These are phyloP conservation scores for Caenorhabditis inopinata DNA, from an alignment of 1,140 invertebrate species.

Conservation along the genomic window DNA sequence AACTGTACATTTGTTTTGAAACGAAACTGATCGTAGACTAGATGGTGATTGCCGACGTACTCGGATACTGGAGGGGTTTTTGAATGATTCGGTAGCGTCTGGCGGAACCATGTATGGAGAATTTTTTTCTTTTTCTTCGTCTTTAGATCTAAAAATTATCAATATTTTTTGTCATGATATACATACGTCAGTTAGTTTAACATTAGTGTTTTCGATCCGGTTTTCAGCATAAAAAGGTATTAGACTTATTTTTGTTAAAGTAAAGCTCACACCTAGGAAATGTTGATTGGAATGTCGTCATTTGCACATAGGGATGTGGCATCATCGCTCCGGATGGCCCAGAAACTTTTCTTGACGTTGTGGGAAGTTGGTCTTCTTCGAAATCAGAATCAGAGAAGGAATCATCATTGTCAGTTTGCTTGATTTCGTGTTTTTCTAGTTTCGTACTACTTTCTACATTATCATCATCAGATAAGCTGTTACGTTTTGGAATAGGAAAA, in stretches of 20 bases:
- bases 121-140: neutral
- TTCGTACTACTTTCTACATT: neutral
- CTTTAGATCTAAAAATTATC: neutral
- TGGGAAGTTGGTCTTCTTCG: neutral
- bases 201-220: too few relatives aligned
- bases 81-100: neutral
- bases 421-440: neutral
- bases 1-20: constrained; percentile 13
- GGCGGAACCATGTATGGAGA: neutral
- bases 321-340: neutral
- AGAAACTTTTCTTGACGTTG: neutral
- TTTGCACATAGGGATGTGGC: neutral
- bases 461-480: neutral
- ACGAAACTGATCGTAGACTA: neutral
- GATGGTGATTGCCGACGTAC: neutral
- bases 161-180: too few relatives aligned
- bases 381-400: neutral
- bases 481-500: neutral
- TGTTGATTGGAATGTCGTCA: constrained; percentile 1
- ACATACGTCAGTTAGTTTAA: too few relatives aligned
- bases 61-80: neutral
- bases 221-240: too few relatives aligned
- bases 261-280: constrained; percentile 16
- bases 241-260: too few relatives aligned
- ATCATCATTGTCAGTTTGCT: neutral